Conservation (phyloP, 2,888 invertebrate genomes). For the Monochamus alternatus region DNA sequence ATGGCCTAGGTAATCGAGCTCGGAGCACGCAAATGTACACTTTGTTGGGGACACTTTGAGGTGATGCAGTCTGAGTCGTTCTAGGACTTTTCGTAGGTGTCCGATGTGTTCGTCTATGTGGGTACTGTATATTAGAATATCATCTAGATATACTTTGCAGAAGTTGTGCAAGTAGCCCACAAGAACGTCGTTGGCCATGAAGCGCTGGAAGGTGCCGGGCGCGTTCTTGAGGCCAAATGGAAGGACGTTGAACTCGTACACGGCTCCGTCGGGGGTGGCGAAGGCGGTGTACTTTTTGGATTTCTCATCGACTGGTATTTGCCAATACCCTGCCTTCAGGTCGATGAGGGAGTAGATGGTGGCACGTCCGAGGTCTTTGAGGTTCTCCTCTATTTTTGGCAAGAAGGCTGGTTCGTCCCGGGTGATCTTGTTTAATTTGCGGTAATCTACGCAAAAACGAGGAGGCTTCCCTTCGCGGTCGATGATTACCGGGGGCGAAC, state of each 20-base stretch:
- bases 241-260: no score
- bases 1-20: conserved; percentile 34
- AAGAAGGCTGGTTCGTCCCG: conserved; percentile 23
- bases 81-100: conserved; percentile 19
- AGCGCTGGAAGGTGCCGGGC: no score
- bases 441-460: conserved; percentile 11
- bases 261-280: conserved; percentile 33
- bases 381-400: conserved; percentile 37
- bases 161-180: conserved; percentile 38
- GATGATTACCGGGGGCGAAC: not conserved
- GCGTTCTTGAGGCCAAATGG: no score
- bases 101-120: not conserved
- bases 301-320: conserved; percentile 35
- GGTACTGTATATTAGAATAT: conserved; percentile 52
- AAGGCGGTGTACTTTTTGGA: conserved; percentile 43
- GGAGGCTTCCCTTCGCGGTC: not conserved
- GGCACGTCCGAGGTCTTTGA: conserved; percentile 39
- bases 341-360: conserved; percentile 40
- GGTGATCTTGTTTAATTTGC: conserved; percentile 26
- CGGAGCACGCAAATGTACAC: not conserved
- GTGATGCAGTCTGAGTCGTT: conserved; percentile 28
- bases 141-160: conserved; percentile 58
- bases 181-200: not conserved
- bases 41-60: conserved; percentile 26
- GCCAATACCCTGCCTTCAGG: conserved; percentile 44